A percentile compares a stretch with the other conserved stretches of the same genome.
These are phyloP conservation scores for Drosophila maculinotata DNA, from an alignment of 2,888 invertebrate genomes.

Conservation along the genomic window DNA sequence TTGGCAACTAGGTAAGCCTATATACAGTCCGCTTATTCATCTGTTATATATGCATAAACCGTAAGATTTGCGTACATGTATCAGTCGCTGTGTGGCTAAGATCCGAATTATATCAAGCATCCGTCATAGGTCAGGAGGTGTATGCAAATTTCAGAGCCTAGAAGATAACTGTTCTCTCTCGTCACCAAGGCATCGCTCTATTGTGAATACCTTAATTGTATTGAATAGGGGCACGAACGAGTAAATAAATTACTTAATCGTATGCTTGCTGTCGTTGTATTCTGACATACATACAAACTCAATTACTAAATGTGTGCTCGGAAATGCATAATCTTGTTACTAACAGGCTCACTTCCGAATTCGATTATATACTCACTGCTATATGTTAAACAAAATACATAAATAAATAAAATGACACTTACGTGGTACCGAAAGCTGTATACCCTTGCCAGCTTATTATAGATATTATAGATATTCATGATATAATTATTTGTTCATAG, in stretches of 20 bases:
- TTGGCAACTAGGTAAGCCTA: no score
- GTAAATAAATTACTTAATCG: conserved; percentile 39
- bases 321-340: conserved; percentile 43
- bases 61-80: no score
- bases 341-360: conserved; percentile 47
- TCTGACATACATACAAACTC: conserved; percentile 16
- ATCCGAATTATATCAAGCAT: no score
- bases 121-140: no score
- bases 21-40: no score
- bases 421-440: not conserved
- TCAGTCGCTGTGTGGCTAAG: no score
- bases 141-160: no score
- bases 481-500: no score
- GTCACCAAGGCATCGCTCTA: conserved; percentile 4
- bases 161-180: not conserved
- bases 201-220: conserved; percentile 32
- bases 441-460: not conserved
- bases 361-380: conserved; percentile 21
- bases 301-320: conserved; percentile 40
- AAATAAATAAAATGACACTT: not conserved
- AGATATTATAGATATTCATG: no score
- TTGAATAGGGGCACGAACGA: conserved; percentile 31
- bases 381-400: conserved; percentile 12
- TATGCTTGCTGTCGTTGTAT: conserved; percentile 4
- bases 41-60: no score